Evolutionary conservation across 2,797 vertebrate species (phyloP), one percentile per base, ranked within the genome.

Genomic region (Oryzias dopingdopingensis): DNA sequence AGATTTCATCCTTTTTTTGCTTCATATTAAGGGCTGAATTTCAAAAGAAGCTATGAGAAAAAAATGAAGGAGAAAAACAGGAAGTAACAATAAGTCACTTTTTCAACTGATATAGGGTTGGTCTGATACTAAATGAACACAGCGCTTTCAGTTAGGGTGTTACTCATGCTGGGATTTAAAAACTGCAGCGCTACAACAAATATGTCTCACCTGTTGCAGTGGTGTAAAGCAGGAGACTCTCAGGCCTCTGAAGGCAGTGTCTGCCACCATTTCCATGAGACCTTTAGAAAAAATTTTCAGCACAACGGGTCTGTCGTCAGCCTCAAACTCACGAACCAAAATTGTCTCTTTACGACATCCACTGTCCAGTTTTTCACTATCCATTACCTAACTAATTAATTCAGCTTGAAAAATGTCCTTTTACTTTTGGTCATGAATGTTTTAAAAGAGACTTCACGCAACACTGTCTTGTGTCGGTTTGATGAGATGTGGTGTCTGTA

Each of bases 181-280:
- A 5, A 26, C 16, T 10, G 42, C 12, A 0, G 46, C 54, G 42
- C 40, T 3, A 4, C 15, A 45, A 6, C 18, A 41, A 0, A 0
- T 1, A 4, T 22, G 4, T 52, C 62, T 57, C 56, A 84, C 81
- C 59, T 58, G 80, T 72, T 16, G 79, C 7, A 5, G 59, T 42
- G 0, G 58, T 4, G 40, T 83, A 84, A n/a, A 89, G 69, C 44
- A 85, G 58, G 14, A 84, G 46, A 48, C 80, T 83, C 43, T 75
- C 49, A 84, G 45, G 7, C 73, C 81, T 58, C 72, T 74, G 47
- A 86, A 79, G 12, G 85, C 80, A 0, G 75, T 81, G 69, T 86
- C 85, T 3, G 22, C 37, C 13, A 87, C 13, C 84, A 86, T 84
- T 64, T 86, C 85, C 72, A 74, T 73, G 43, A 83, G 3, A 1